Conservation (phyloP, 2,888 invertebrate genomes). For the Macaria notata region DNA sequence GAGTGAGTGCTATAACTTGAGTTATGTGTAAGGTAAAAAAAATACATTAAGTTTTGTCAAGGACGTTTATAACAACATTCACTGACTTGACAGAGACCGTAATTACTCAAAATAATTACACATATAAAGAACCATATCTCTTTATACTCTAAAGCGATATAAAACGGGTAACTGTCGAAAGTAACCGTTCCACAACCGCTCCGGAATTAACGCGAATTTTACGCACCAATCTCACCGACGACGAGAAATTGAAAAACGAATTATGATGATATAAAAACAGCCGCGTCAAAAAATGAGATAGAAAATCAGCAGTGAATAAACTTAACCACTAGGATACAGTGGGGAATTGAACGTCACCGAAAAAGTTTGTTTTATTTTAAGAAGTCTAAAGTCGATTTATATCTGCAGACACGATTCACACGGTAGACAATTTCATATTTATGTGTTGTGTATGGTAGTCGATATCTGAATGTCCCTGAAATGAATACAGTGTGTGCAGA, state of each 20-base stretch:
- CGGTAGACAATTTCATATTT: no score
- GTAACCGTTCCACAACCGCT: constrained; percentile 70
- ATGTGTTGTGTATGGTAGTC: no score
- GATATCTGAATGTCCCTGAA: no score
- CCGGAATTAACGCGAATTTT: constrained; percentile 77
- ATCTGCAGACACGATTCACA: no score
- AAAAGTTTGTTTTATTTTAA: no score
- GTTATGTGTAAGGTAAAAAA: constrained; percentile 31
- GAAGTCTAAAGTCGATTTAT: no score
- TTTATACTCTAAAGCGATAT: constrained; percentile 71
- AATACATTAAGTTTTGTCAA: constrained; percentile 24
- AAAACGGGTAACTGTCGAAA: constrained; percentile 71
- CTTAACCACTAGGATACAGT: no score
- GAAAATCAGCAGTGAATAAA: constrained; percentile 27
- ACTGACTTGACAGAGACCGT: constrained; percentile 59
- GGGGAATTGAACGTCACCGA: no score
- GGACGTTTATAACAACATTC: constrained; percentile 65
- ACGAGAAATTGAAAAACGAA: constrained; percentile 76
- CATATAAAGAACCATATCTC: constrained; percentile 78
- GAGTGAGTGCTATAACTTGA: no score
- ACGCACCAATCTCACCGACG: constrained; percentile 71
- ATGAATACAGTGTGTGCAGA: no score
- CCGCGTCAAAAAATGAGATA: constrained; percentile 45
- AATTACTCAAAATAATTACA: constrained; percentile 77
- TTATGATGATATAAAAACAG: constrained; percentile 73